Evolutionary conservation across 2,113 vertebrate genomes (phyloP), one percentile per base, ranked within the genome.

Genomic region (Mormoops blainvillei): DNA sequence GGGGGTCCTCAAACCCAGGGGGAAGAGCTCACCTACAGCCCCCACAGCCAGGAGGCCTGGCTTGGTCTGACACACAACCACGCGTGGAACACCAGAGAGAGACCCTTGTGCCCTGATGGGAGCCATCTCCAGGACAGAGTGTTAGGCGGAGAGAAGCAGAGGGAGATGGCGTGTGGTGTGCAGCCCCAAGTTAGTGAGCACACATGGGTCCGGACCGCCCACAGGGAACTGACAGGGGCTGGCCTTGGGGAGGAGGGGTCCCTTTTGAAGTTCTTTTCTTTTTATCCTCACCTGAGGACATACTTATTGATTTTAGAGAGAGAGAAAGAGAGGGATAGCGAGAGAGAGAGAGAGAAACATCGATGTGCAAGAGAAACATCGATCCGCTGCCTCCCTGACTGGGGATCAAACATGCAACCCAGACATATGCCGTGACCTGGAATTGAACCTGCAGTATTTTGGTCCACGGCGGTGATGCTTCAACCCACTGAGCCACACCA

Each of bases 151-250:
- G 33, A 83, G 85, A 36, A 24, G 31, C 14, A 52, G 38, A 63
- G 86, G 63, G 76, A 73, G 22, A 2, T 4, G 4, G 0, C 2
- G 9, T 38, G 45, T 12, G 38, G 61, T 0, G 15, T 4, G 18
- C 14, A 5, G 68, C 52, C 11, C 63, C 33, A 0, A 0, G 2
- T 50, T 5, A 3, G 48, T 28, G 26, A 54, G 43, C 82, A 24
- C 19, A 28, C 54, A 22, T 6, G 3, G 28, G 31, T 22, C 70
- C 74, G 33, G 26, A 9, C 2, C 4, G 33, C 18, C 2, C 13
- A 0, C n/a, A 26, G 87, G 87, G 63, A 52, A 67, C 58, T 28
- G 43, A 5, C n/a, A 8, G 65, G 0, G 13, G 84, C 24, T 58
- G 13, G 4, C 36, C 93, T 84, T 13, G 7, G 28, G 33, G 24